A percentile compares a stretch with the other conserved stretches of the same genome.
phyloP scores from a whole-genome alignment of 2,113 vertebrate species.

The Stomatorhinus ivindoensis region DNA sequence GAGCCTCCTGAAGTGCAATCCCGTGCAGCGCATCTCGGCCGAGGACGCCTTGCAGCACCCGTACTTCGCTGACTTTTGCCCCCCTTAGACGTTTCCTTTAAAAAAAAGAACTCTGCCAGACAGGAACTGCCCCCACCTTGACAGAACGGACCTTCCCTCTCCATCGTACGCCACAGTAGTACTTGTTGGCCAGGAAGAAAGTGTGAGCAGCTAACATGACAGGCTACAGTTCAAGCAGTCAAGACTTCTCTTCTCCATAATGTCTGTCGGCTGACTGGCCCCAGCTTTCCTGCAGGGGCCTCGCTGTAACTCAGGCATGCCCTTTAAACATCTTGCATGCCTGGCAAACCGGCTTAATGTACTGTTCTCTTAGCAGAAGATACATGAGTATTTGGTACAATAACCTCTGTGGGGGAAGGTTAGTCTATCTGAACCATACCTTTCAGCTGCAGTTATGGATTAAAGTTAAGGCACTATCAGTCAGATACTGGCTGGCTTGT shows the following conservation, averaged over 20 bases:
- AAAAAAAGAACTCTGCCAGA: background rate
- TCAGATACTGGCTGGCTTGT: background rate
- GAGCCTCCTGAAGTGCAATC: conserved; percentile 85
- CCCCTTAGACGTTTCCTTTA: conserved; percentile 47
- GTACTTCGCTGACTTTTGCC: conserved; percentile 71
- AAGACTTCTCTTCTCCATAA: background rate
- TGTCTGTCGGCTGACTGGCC: background rate
- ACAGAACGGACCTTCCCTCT: conserved; percentile 33
- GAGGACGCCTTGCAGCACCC: conserved; percentile 76
- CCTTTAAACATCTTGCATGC: background rate
- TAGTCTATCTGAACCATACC: background rate
- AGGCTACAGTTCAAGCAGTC: background rate
- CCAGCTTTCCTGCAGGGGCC: background rate
- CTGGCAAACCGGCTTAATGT: background rate
- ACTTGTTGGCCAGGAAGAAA: background rate
- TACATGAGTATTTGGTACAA: background rate
- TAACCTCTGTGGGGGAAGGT: background rate
- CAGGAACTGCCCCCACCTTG: conserved; percentile 24
- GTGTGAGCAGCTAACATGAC: background rate
- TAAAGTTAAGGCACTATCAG: conserved; percentile 1
- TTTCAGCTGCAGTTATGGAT: background rate
- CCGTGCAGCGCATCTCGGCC: conserved; percentile 78
- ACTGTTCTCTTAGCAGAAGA: background rate
- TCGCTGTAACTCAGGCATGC: background rate
- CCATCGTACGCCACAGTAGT: background rate